Evolutionary conservation across 2,888 invertebrate genomes (phyloP).

Genomic region (Nasonovia ribisnigri): DNA sequence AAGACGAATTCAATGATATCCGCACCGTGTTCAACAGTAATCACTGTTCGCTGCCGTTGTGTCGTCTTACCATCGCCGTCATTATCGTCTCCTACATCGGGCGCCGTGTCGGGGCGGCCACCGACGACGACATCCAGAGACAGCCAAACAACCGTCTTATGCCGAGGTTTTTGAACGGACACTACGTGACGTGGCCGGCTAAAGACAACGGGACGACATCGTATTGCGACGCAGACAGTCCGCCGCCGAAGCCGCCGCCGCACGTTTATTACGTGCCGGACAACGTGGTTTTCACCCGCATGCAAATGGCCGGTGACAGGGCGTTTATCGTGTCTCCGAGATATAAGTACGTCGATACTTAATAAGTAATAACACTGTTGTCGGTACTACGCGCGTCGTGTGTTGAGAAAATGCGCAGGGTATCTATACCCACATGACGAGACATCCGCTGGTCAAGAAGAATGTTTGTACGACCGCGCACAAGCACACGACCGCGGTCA

Average conservation of each 20-base stretch:
- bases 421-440: too few relatives aligned
- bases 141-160: neutral
- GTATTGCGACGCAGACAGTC: neutral
- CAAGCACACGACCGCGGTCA: too few relatives aligned
- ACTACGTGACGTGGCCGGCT: neutral
- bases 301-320: constrained; percentile 33
- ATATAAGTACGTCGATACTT: neutral
- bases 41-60: neutral
- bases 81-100: neutral
- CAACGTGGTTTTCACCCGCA: constrained; percentile 30
- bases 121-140: neutral
- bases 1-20: neutral
- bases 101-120: neutral
- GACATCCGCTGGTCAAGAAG: too few relatives aligned
- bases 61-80: neutral
- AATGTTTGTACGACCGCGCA: too few relatives aligned
- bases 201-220: neutral
- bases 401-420: neutral
- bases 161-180: constrained; percentile 17
- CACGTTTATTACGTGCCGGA: constrained; percentile 8
- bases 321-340: constrained; percentile 15
- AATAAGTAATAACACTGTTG: neutral
- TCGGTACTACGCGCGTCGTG: neutral
- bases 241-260: neutral
- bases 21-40: neutral